A percentile compares a stretch with the other conserved stretches of the same genome.
Conservation (phyloP, 2,113 vertebrate genomes). For the Sarotherodon lohbergeri region DNA sequence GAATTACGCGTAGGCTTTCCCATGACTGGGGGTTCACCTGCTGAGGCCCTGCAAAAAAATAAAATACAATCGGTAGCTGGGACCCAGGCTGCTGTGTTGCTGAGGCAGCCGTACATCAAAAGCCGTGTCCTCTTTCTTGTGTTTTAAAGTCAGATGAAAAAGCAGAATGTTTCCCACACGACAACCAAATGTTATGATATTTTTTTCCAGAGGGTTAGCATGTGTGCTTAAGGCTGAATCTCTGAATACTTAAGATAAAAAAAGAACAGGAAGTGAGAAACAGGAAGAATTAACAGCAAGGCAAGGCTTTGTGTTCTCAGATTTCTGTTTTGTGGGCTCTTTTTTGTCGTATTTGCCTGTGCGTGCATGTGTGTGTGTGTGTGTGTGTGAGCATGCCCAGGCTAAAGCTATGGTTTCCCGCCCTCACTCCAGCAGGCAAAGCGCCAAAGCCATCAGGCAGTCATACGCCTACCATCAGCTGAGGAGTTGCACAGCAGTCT, state of each 20-base stretch:
- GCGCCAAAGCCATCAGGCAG: conserved; percentile 58
- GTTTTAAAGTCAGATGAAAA: conserved; percentile 19
- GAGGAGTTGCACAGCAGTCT: conserved; percentile 68
- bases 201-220: neutral
- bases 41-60: conserved; percentile 42
- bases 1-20: conserved; percentile 61
- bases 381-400: neutral
- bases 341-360: neutral
- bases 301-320: neutral
- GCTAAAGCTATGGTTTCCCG: conserved; percentile 29
- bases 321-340: neutral
- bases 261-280: conserved; percentile 3
- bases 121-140: conserved; percentile 6
- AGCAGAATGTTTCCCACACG: neutral
- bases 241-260: neutral
- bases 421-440: conserved; percentile 41
- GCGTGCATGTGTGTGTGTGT: neutral
- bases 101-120: neutral
- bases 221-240: neutral
- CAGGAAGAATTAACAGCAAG: neutral
- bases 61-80: conserved; percentile 27
- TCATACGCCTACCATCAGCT: conserved; percentile 68
- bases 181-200: neutral
- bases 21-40: conserved; percentile 61
- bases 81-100: conserved; percentile 7